Percentiles rank a stretch among this genome's conserved stretches.
Evolutionary conservation across 2,888 invertebrate genomes (phyloP).

Genomic region (Leucoma salicis): DNA sequence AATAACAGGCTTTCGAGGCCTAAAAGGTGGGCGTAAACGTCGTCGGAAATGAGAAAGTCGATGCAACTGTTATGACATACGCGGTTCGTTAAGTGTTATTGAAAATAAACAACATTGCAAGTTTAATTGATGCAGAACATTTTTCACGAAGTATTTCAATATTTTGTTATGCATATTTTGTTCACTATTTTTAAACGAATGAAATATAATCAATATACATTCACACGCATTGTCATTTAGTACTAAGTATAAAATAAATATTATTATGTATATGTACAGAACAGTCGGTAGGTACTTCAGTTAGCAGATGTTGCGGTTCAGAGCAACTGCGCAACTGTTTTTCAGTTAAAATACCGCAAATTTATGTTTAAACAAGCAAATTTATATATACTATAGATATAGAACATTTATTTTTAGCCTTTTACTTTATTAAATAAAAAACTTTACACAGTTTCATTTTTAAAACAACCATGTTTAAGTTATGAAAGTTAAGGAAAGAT

Average conservation of each 20-base stretch:
- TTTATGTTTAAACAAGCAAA: conserved; percentile 14
- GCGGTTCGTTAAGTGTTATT: conserved; percentile 68
- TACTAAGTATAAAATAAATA: too few relatives aligned
- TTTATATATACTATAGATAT: conserved; percentile 7
- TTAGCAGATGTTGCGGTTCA: conserved; percentile 45
- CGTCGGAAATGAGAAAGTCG: conserved; percentile 76
- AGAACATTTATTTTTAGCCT: conserved; percentile 6
- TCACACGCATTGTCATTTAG: too few relatives aligned
- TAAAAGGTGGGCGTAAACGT: conserved; percentile 71
- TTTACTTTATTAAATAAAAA: too few relatives aligned
- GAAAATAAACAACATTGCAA: conserved; percentile 66
- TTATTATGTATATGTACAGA: conserved; percentile 10
- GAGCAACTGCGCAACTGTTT: conserved; percentile 39
- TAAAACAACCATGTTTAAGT: too few relatives aligned
- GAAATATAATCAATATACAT: too few relatives aligned
- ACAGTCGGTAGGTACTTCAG: conserved; percentile 35
- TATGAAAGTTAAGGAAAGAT: too few relatives aligned
- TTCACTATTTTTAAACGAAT: too few relatives aligned
- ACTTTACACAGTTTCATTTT: too few relatives aligned
- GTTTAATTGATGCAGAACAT: too few relatives aligned
- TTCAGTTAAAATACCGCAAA: conserved; percentile 35
- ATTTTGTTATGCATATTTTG: too few relatives aligned
- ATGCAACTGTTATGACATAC: conserved; percentile 79
- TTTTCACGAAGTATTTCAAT: too few relatives aligned
- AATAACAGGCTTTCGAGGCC: conserved; percentile 64